Base-by-base conservation (phyloP, 2,797 vertebrate species). In the Coregonus ussuriensis region DNA sequence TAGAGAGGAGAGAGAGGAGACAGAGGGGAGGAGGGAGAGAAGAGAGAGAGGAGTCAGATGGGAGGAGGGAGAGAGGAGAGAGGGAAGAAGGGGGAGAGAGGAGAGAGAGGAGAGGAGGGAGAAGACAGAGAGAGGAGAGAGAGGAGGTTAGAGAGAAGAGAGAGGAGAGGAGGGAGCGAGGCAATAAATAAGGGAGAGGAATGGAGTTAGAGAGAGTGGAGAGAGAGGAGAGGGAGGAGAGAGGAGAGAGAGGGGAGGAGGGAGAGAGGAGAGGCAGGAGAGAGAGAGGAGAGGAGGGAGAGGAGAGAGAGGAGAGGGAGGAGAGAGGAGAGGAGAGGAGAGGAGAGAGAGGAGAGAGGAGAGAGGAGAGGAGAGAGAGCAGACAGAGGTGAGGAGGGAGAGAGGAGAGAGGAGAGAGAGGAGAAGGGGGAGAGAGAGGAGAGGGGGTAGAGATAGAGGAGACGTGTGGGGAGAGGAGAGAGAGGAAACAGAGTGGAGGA, bases 221-320 rank as follows among this genome's bases (percentile, higher is more conserved):
- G 25, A 25, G 25, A 52, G 67, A 25, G 33, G 76, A 15, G 56
- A 66, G 21, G 71, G 82, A 25, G 25, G 54, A 67, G 2, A 67
- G 56, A 37, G 35, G 37, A 9, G 41, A 41, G 1, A 2, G 7
- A 41, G 41, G 41, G 7, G 41, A 79, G 37, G 69, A 62, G 54
- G 72, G n/a, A 56, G 56, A 54, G 59, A 68, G 7, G 52, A 72
- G 47, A 33, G 31, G 3, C 25, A 77, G n/a, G 33, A 33, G 9
- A 9, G 7, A 7, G 37, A 1, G 6, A 0, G 0, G 1, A 7
- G 1, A 21, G n/a, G 18, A 7, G 6, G 31, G 31, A 9, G 6
- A 41, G 91, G 76, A 69, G 68, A 79, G 79, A 81, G 84, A 85
- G 77, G 75, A 29, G 65, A 25, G 31, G 72, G 25, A 51, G 82